Conservation (phyloP, 2,113 vertebrate species). For the Hypanus sabinus region DNA sequence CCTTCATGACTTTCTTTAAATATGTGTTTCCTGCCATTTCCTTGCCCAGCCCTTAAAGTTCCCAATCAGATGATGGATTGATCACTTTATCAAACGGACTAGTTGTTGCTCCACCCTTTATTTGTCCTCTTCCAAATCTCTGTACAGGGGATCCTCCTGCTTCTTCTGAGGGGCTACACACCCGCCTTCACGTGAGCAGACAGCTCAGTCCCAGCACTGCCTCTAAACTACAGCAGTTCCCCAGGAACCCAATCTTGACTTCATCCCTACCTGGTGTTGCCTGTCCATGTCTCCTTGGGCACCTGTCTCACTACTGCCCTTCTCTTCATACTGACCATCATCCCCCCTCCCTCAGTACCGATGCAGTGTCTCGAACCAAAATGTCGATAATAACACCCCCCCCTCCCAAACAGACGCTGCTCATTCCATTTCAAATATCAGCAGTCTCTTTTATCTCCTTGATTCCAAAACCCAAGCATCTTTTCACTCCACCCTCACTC, state of each 20-base stretch:
- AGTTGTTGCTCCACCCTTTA: background rate
- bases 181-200: background rate
- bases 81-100: background rate
- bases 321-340: no score
- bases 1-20: background rate
- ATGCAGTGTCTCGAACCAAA: no score
- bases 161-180: background rate
- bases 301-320: no score
- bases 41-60: background rate
- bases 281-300: no score
- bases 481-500: background rate
- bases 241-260: background rate
- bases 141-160: background rate
- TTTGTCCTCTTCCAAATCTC: background rate
- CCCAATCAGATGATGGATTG: no score
- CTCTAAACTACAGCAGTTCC: background rate
- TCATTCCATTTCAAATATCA: no score
- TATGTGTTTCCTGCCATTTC: background rate
- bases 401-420: no score
- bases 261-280: no score
- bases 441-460: no score
- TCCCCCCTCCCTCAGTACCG: no score
- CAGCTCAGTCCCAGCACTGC: background rate
- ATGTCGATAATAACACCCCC: no score
- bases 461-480: background rate